Evolutionary conservation across 2,113 vertebrate genomes (phyloP), one percentile per base, ranked within the genome.

Genomic region (Chrysochloris asiatica): DNA sequence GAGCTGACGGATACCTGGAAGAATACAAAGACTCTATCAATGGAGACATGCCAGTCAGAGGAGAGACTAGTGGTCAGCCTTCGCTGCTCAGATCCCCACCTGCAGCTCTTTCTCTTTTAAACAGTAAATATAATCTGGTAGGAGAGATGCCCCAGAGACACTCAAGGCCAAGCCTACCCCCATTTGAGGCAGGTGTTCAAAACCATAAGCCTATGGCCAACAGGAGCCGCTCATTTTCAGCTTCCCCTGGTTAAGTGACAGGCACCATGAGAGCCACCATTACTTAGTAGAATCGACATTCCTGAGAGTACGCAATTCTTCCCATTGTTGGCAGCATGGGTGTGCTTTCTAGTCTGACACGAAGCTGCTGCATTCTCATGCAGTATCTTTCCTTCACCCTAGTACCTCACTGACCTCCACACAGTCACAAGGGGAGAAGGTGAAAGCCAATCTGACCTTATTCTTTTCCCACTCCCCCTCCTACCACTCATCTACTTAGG

Each of bases 1-100:
- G 38, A 99, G 99, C 97, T 99, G 99, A 83, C 99, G 99, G 98
- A 99, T 99, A 98, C 99, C 99, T 99, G 63, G 73, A 52, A 24
- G 11, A 69, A 90, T 72, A 71, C 14, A 4, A 83, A 54, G 33
- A 89, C 6, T 28, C 16, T 13, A 43, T 13, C 4, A 54, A 81
- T 1, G 24, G 77, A 38, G 67, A 14, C 14, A n/a, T n/a, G n/a
- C 83, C 30, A 3, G 1, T 2, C 4, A 52, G 45, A 12, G 8
- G 28, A 30, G 41, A 59, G 9, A 16, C 28, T 7, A 38, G 13
- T 13, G 6, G 1, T 4, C 6, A 16, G 33, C 9, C 2, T 8
- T 14, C 8, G 1, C 28, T 30, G n/a, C 61, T 41, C 13, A 22
- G 17, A 26, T 7, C 30, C 83, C 79, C n/a, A 36, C 0, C 59